Evolutionary conservation across 2,888 invertebrate genomes (phyloP), one percentile per base, ranked within the genome.

Genomic region (Acanthosoma haemorrhoidale): DNA sequence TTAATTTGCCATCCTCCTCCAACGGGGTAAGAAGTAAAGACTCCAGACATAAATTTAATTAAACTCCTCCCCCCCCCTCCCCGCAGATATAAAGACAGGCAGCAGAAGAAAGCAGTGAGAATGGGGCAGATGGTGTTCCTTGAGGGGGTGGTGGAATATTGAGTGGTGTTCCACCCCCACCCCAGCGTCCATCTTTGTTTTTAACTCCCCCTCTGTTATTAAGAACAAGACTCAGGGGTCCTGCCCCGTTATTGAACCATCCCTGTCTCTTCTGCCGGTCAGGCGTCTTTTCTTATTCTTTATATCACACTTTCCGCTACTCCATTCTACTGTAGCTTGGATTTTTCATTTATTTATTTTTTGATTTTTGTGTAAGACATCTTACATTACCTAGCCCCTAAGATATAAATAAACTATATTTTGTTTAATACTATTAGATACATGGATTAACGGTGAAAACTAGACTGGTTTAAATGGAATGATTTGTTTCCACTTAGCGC

Each of bases 141-240:
- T 32, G 38, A 11, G 38, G 60, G 60, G 60, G 60, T 60, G 60
- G 60, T 34, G 60, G 32, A 36, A 60, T 60, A 60, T 60, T 60
- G 60, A 60, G 60, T 60, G 60, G 60, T 32, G 60, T 51, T 51
- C 51, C 51, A 25, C 25, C 51, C 51, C 51, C 51, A 51, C 51
- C 51, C 60, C 34, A 60, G 32, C 60, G 60, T 60, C 60, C 60
- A 60, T 60, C 60, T 60, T 60, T 32, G 60, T 60, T 60, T 60
- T 60, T 60, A 60, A 60, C 32, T 60, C 60, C 60, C 60, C 60
- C 36, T 21, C 60, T 60, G 60, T 60, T 60, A 60, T 60, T 60
- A 60, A 60, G 60, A 60, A 60, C 60, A 60, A 36, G 60, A 32
- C 18, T 32, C 32, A 15, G 15, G 21, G 36, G 60, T 60, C 32